Conservation (phyloP, 2,888 invertebrate species). For the Pyrrhosoma nymphula region DNA sequence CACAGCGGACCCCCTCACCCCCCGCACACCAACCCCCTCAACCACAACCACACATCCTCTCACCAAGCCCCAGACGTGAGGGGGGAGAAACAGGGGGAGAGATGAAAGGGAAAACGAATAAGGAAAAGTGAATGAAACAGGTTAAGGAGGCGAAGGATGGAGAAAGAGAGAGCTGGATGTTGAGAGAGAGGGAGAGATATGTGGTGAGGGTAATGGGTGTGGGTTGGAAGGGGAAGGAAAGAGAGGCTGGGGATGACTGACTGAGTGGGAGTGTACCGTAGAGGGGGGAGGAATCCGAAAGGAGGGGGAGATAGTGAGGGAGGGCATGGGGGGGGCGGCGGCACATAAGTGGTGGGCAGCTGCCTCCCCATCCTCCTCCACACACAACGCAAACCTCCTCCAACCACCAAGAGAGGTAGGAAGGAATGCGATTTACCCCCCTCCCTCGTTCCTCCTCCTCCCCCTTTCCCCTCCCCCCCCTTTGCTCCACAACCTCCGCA, state of each 20-base stretch:
- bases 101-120: neutral
- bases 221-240: neutral
- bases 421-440: neutral
- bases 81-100: neutral
- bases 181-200: neutral
- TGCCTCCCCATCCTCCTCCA: slow-evolving; percentile 40
- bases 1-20: neutral
- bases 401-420: neutral
- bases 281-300: neutral
- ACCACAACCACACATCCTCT: too few relatives aligned
- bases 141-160: neutral
- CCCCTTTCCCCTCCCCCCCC: neutral
- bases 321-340: too few relatives aligned
- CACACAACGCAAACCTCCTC: neutral
- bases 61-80: neutral
- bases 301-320: neutral
- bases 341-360: slow-evolving; percentile 27
- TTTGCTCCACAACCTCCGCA: neutral
- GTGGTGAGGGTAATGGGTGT: neutral
- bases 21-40: too few relatives aligned
- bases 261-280: neutral
- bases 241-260: neutral
- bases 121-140: slow-evolving; percentile 1
- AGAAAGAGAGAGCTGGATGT: neutral
- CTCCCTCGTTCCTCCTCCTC: too few relatives aligned